Evolutionary conservation across 2,113 vertebrate species (phyloP).

Genomic region (Myrmecobius fasciatus): DNA sequence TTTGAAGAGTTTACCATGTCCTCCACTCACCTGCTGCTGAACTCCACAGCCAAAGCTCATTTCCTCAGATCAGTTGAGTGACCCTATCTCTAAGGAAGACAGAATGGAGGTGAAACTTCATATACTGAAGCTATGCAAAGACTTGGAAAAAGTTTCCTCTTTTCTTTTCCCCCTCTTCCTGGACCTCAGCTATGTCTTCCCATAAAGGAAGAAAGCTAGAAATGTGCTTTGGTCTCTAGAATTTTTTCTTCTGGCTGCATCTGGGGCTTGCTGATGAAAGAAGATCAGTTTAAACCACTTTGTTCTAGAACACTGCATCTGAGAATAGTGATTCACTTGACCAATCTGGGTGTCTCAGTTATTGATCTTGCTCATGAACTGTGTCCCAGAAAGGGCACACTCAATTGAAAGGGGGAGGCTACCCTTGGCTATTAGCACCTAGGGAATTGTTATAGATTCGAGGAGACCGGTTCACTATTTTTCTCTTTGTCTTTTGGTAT

Average conservation of each 20-base stretch:
- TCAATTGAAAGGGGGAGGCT: not conserved
- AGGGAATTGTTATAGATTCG: not conserved
- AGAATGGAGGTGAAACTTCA: not conserved
- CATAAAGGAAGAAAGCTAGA: not conserved
- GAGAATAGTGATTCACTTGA: not conserved
- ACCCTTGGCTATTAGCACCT: not conserved
- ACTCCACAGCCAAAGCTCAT: not conserved
- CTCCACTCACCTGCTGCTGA: not conserved
- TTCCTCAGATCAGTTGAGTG: not conserved
- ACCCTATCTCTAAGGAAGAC: constrained; percentile 29
- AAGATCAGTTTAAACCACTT: not conserved
- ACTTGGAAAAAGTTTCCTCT: constrained; percentile 17
- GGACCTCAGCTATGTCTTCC: not conserved
- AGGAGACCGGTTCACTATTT: constrained; percentile 11
- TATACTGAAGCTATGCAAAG: constrained; percentile 24
- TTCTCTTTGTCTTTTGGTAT: constrained; percentile 6
- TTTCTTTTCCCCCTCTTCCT: not conserved
- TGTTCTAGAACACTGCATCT: not conserved
- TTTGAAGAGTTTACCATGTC: not conserved
- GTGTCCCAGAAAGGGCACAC: not conserved
- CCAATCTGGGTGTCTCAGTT: not conserved
- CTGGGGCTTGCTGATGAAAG: not conserved
- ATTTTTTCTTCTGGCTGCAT: not conserved
- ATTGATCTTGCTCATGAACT: not conserved
- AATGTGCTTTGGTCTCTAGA: not conserved